Base-by-base conservation (phyloP, 2,888 invertebrate species). In the Lordiphosa fenestrarum region DNA sequence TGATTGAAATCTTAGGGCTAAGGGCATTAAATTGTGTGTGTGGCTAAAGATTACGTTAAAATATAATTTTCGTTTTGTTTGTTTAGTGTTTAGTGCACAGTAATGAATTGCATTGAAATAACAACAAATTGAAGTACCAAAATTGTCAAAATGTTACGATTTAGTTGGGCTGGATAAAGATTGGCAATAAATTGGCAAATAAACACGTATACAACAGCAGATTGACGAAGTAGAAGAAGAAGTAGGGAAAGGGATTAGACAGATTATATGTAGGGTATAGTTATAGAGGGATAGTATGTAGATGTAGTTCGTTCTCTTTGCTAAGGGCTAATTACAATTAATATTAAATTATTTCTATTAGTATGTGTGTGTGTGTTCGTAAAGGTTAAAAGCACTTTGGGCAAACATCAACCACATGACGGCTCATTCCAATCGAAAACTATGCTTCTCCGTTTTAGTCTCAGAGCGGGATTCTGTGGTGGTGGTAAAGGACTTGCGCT, bases 391-490 rank as follows among this genome's bases (percentile, higher is more conserved):
- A 87, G 87, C 87, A 87, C 87, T 86, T 82, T 88, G 85, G 88
- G 86, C 87, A 88, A 84, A 84, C 70, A 68, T 67, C 58, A 53
- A 59, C 52, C 51, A 30, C 4, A 33, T 23, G 19, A 12, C 10
- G 7, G 5, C 38, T 25, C 85, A 88, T 63, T 90, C 89, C 81
- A 90, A 73, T 61, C 89, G 89, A 87, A 88, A 90, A 82, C 88
- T 89, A 50, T 88, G 89, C 68, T 88, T 87, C 66, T 89, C 88
- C 55, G 88, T 88, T 75, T 90, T 89, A 66, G 88, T 89, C 58
- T 89, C 90, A 33, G 88, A 85, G 35, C 87, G 83, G 40, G 89
- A 88, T 67, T 89, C 90, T 41, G 89, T 89, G 37, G 88, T 89
- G 52, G 88, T 85, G 19, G 89, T 89, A 52, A 87, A 88, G 44